Percentiles rank a stretch among this genome's conserved stretches.
These are phyloP conservation scores for Hybos culiciformis DNA, from an alignment of 2,888 invertebrate genomes.

Conservation along the genomic window DNA sequence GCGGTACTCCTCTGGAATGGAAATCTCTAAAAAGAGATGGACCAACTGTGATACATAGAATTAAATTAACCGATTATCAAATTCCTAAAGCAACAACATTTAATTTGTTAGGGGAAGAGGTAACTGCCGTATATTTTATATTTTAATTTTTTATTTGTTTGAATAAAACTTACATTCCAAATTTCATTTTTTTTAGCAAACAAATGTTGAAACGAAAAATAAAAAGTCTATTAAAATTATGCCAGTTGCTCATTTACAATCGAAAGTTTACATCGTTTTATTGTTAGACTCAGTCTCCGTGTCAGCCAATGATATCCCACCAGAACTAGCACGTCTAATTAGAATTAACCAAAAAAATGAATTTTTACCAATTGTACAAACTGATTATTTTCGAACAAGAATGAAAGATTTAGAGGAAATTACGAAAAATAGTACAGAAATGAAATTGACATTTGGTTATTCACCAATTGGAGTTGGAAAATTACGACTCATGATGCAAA, in stretches of 20 bases:
- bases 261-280: constrained; percentile 57
- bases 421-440: constrained; percentile 42
- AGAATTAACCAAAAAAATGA: constrained; percentile 46
- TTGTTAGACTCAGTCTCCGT: constrained; percentile 58
- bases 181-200: constrained; percentile 4
- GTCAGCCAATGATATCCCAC: constrained; percentile 51
- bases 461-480: constrained; percentile 68
- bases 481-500: constrained; percentile 59
- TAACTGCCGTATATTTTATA: constrained; percentile 11
- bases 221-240: constrained; percentile 19
- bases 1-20: constrained; percentile 42
- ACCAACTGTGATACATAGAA: constrained; percentile 46
- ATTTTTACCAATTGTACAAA: constrained; percentile 71
- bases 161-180: not conserved
- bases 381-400: constrained; percentile 71
- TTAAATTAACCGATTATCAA: constrained; percentile 57
- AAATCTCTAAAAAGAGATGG: constrained; percentile 45
- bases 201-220: not conserved
- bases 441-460: constrained; percentile 56
- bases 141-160: not conserved
- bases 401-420: constrained; percentile 59
- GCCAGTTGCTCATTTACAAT: constrained; percentile 65
- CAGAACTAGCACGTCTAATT: constrained; percentile 48
- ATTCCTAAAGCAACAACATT: constrained; percentile 63
- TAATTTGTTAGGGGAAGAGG: constrained; percentile 48